Evolutionary conservation across 2,888 invertebrate species (phyloP).

Genomic region (Sarcophaga rosellei): DNA sequence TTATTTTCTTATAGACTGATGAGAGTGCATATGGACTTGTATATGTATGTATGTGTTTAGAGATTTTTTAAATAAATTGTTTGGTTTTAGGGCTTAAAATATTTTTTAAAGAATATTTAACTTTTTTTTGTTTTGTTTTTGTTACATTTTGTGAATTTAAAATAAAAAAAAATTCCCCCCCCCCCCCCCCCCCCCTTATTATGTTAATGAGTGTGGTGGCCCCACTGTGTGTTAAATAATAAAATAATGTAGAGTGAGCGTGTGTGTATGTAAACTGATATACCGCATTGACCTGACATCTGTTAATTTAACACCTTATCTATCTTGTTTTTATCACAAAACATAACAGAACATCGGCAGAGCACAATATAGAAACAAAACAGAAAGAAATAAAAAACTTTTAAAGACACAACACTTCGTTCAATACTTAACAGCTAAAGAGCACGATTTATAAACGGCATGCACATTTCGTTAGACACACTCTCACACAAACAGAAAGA

Average conservation of each 20-base stretch:
- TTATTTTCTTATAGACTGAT: neutral
- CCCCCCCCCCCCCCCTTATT: neutral
- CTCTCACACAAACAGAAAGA: slow-evolving; percentile 3
- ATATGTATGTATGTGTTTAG: neutral
- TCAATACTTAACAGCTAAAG: neutral
- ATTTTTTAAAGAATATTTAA: too few species aligned
- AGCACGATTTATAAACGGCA: neutral
- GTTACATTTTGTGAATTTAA: neutral
- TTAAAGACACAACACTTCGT: neutral
- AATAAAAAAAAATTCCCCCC: neutral
- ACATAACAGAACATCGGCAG: neutral
- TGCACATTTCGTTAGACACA: neutral
- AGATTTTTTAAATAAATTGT: too few species aligned
- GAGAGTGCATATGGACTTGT: neutral
- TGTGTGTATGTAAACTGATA: slow-evolving; percentile 40
- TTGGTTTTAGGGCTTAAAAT: too few species aligned
- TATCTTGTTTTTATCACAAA: slow-evolving; percentile 36
- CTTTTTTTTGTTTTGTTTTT: too few species aligned
- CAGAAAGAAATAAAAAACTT: neutral
- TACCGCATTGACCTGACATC: slow-evolving; percentile 63
- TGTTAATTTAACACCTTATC: slow-evolving; percentile 64
- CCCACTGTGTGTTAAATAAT: slow-evolving; percentile 55
- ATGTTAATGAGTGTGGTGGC: neutral
- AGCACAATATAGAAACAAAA: neutral
- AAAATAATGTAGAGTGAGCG: slow-evolving; percentile 1